Evolutionary conservation across 2,888 invertebrate species (phyloP), one percentile per base, ranked within the genome.

Genomic region (Lymantria dispar): DNA sequence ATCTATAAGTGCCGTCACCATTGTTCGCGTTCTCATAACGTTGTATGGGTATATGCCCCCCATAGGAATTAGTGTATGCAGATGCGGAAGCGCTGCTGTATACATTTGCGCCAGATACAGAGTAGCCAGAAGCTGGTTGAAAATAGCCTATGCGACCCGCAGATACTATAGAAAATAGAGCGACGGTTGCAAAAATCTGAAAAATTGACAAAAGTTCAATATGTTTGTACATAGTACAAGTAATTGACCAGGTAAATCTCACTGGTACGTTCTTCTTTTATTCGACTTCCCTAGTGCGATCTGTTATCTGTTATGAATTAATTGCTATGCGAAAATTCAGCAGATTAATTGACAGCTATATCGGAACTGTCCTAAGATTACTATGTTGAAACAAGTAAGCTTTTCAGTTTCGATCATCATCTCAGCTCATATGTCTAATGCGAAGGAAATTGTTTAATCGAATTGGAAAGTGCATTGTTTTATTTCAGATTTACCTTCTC

Each of bases 1-100:
- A 94, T 76, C 92, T 91, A 72, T 94, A 94, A 58, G 87, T 92
- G 45, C 94, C 94, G 64, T 92, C 93, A 22, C 93, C 93, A 65
- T 93, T 93, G 74, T 93, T 94, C 33, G 88, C 86, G 58, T 93
- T 94, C 52, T 92, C 92, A 69, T 92, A 93, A 54, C 92, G 86
- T 14, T 93, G 72, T 58, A 94, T 94, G 42, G 94, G 94, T 52
- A 93, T 92, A 40, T 89, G 85, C 40, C 87, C 72, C 46, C 88
- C 74, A 60, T 50, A 54, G 33, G 45, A 42, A 12, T 3, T n/a
- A 12, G 8, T n/a, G 38, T 38, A 38, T 12, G 38, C 38, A 12
- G 38, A 38, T n/a, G 38, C 38, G 7, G 38, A 10, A 2, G 38
- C 38, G 10, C 68, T 60, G 45, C 58, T 73, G 61, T 69, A 79